phyloP scores from a whole-genome alignment of 2,888 invertebrate genomes.

The Dryadula phaetusa region DNA sequence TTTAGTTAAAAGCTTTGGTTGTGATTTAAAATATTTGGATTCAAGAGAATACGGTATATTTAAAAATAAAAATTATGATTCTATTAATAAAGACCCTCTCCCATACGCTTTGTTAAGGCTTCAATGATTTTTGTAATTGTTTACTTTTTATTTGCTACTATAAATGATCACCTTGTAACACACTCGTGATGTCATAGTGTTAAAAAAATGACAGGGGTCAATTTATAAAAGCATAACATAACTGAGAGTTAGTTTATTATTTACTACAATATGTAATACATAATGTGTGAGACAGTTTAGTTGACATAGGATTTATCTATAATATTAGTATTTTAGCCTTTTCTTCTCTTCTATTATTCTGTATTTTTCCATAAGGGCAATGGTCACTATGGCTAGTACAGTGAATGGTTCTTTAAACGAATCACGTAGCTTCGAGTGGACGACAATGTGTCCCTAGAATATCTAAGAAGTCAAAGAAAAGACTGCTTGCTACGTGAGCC shows the following conservation, averaged over 20 bases:
- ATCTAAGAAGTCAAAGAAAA: conserved; percentile 52
- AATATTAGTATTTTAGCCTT: neutral
- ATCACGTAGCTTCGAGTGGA: conserved; percentile 66
- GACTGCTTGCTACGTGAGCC: conserved; percentile 40
- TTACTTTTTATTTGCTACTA: conserved; percentile 16
- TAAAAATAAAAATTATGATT: conserved; percentile 14
- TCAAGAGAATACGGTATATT: neutral
- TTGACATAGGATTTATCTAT: neutral
- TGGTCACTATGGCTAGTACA: conserved; percentile 49
- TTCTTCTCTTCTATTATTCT: neutral
- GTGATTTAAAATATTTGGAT: neutral
- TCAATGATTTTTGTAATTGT: neutral
- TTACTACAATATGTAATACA: neutral
- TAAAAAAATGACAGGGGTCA: neutral
- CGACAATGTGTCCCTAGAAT: conserved; percentile 61
- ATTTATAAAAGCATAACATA: neutral
- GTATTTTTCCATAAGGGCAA: conserved; percentile 23
- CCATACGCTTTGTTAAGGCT: neutral
- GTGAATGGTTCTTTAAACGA: conserved; percentile 55
- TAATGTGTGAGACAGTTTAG: neutral
- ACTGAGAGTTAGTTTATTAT: neutral
- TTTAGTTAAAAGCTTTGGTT: too few species aligned
- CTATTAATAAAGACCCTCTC: conserved; percentile 15
- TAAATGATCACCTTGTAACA: conserved; percentile 12
- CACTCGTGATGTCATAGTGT: conserved; percentile 8